Evolutionary conservation across 1,140 invertebrate genomes (phyloP).

Genomic region (Drosophila willistoni): DNA sequence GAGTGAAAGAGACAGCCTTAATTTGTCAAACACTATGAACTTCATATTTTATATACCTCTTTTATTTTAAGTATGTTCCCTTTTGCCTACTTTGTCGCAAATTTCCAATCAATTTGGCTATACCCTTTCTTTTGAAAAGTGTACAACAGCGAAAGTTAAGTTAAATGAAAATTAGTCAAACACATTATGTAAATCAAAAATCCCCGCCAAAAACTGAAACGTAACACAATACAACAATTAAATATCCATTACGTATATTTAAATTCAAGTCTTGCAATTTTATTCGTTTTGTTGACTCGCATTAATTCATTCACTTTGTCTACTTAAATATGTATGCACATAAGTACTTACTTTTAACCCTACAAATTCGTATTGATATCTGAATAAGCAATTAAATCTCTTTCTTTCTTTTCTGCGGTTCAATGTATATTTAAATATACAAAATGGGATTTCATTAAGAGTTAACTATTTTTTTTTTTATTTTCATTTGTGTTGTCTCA

Average conservation of each 20-base stretch:
- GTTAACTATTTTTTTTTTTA: too few species aligned
- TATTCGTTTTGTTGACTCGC: constrained; percentile 2
- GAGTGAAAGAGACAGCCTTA: too few species aligned
- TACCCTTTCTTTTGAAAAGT: neutral
- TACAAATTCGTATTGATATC: neutral
- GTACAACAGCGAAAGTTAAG: constrained; percentile 15
- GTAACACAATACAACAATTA: constrained; percentile 16
- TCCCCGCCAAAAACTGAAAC: neutral
- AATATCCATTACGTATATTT: constrained; percentile 13
- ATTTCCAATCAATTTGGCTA: neutral
- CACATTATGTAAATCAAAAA: constrained; percentile 12
- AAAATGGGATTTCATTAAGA: too few species aligned
- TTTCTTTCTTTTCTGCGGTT: neutral
- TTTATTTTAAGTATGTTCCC: too few species aligned
- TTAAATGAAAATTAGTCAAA: constrained; percentile 3
- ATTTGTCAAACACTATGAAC: too few species aligned
- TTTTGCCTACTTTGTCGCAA: too few species aligned
- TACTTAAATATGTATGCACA: neutral
- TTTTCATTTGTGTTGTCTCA: too few species aligned
- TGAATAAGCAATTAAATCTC: neutral
- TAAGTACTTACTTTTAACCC: too few species aligned
- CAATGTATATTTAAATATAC: neutral
- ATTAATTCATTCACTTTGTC: neutral
- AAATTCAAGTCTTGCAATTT: neutral
- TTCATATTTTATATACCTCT: too few species aligned